Evolutionary conservation across 2,113 vertebrate species (phyloP).

Genomic region (Patagioenas fasciata): DNA sequence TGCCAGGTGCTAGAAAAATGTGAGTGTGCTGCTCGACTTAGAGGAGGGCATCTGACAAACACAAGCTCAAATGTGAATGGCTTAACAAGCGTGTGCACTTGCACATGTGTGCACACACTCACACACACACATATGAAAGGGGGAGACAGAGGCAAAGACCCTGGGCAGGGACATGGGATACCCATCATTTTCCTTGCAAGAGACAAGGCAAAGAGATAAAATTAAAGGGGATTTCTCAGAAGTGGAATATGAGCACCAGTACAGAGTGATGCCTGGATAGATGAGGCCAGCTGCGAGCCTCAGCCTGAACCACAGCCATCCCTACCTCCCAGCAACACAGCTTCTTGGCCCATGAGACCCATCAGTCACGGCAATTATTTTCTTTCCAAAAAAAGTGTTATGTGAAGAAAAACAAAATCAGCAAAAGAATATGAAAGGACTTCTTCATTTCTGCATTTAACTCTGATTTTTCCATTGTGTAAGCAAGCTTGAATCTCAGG

Average conservation of each 20-base stretch:
- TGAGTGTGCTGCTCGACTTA: background rate
- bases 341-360: background rate
- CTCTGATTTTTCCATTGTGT: conserved; percentile 23
- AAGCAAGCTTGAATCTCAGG: background rate
- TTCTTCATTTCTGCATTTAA: background rate
- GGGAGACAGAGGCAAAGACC: background rate
- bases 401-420: background rate
- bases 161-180: background rate
- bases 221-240: conserved; percentile 27
- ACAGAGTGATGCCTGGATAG: background rate
- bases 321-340: background rate
- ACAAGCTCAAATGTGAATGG: background rate
- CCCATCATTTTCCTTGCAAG: background rate
- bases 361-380: background rate
- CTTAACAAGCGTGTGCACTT: accelerated
- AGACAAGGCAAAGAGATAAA: background rate
- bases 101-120: background rate
- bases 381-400: background rate
- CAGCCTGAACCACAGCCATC: background rate
- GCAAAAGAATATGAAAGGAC: background rate
- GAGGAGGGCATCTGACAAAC: background rate
- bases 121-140: background rate
- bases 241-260: background rate
- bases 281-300: background rate
- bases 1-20: background rate